Percentiles rank a stretch among this genome's conserved stretches.
Conservation (phyloP, 2,888 invertebrate genomes). For the Acleris sparsana region DNA sequence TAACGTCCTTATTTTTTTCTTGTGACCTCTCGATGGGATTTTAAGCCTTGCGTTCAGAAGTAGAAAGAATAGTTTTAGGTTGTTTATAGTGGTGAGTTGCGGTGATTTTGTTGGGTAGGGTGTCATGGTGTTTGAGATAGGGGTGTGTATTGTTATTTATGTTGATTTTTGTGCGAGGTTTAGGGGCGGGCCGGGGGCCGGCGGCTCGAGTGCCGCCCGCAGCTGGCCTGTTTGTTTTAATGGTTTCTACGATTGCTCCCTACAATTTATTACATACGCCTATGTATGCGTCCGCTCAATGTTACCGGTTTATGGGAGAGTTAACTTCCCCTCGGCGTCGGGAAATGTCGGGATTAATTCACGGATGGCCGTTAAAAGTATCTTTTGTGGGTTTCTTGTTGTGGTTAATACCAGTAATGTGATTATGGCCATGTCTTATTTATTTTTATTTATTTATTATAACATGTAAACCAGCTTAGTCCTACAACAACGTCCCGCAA, state of each 20-base stretch:
- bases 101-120: constrained; percentile 44
- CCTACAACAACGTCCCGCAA: no score
- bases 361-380: constrained; percentile 30
- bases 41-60: constrained; percentile 42
- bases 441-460: neutral
- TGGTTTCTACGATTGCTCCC: constrained; percentile 65
- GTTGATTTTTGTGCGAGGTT: constrained; percentile 79
- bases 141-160: constrained; percentile 84
- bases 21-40: constrained; percentile 39
- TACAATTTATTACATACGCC: constrained; percentile 63
- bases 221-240: constrained; percentile 80
- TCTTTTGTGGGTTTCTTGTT: constrained; percentile 24
- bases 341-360: constrained; percentile 47
- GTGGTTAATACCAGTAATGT: constrained; percentile 12
- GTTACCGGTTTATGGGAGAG: constrained; percentile 63
- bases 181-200: constrained; percentile 76
- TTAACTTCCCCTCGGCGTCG: constrained; percentile 50
- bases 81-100: constrained; percentile 41
- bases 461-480: neutral
- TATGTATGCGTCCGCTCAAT: constrained; percentile 47
- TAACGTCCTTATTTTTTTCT: constrained; percentile 50
- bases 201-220: constrained; percentile 72
- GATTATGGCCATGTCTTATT: constrained; percentile 11
- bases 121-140: constrained; percentile 78
- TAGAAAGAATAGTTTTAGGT: constrained; percentile 41